These are phyloP conservation scores for Neria commutata DNA, from an alignment of 2,888 invertebrate genomes.

Conservation along the genomic window DNA sequence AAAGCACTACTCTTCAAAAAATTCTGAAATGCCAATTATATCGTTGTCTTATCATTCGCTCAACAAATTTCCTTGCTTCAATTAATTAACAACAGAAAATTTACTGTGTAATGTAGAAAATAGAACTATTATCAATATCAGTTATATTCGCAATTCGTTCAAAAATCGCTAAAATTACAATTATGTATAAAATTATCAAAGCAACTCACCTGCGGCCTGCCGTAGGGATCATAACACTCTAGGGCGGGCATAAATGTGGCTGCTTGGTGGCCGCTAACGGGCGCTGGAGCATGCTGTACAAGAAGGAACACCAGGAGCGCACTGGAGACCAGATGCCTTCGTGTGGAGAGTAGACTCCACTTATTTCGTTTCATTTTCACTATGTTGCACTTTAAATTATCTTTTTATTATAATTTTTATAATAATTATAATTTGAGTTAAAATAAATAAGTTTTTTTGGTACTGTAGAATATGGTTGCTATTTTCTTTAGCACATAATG, in stretches of 20 bases:
- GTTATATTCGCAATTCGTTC: neutral
- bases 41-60: no score
- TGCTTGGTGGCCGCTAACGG: conserved; percentile 41
- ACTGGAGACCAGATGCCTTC: conserved; percentile 37
- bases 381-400: conserved; percentile 16
- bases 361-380: conserved; percentile 53
- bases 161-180: neutral
- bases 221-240: conserved; percentile 66
- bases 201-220: conserved; percentile 65
- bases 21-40: no score
- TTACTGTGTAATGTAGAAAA: neutral
- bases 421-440: conserved; percentile 7
- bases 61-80: no score
- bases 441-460: conserved; percentile 21
- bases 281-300: conserved; percentile 32
- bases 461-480: conserved; percentile 16
- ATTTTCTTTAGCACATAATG: conserved; percentile 41
- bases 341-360: conserved; percentile 49
- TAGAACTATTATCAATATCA: neutral
- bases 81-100: no score
- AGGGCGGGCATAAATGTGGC: conserved; percentile 59
- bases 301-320: conserved; percentile 35
- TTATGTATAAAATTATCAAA: no score
- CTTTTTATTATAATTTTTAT: conserved; percentile 19
- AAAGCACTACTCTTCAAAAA: no score